Conservation (phyloP, 1,140 invertebrate species). For the Ericerus pela region DNA sequence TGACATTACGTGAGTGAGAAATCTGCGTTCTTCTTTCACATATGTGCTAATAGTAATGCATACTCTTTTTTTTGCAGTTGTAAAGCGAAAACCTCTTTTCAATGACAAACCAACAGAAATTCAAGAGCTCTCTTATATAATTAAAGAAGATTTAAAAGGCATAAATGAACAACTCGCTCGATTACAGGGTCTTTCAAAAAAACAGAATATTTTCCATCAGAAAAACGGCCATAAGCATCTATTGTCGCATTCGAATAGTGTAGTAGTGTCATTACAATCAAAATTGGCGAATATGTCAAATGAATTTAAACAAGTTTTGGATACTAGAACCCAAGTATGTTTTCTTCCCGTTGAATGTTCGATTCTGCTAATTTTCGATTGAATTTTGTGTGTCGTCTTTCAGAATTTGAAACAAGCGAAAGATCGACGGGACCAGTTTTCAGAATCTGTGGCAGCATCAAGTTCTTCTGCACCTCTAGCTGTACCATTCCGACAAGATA, state of each 20-base stretch:
- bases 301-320: slow-evolving; percentile 80
- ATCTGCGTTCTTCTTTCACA: not conserved
- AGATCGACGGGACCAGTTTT: slow-evolving; percentile 83
- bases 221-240: slow-evolving; percentile 56
- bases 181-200: slow-evolving; percentile 60
- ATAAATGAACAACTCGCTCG: slow-evolving; percentile 92
- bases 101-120: slow-evolving; percentile 92
- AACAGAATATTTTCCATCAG: slow-evolving; percentile 38
- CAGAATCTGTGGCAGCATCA: slow-evolving; percentile 28
- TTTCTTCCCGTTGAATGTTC: slow-evolving; percentile 5
- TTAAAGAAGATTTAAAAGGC: slow-evolving; percentile 88
- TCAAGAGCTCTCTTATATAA: slow-evolving; percentile 92
- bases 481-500: not conserved
- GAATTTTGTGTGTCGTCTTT: slow-evolving; percentile 15
- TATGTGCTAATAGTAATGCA: slow-evolving; percentile 9
- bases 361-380: not conserved
- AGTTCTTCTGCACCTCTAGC: slow-evolving; percentile 6
- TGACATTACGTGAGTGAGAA: slow-evolving; percentile 68
- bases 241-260: slow-evolving; percentile 88
- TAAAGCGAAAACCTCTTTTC: slow-evolving; percentile 92
- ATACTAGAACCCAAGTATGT: slow-evolving; percentile 62
- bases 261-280: slow-evolving; percentile 85
- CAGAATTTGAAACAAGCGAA: slow-evolving; percentile 91
- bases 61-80: slow-evolving; percentile 51
- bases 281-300: slow-evolving; percentile 92